phyloP scores from a whole-genome alignment of 2,797 vertebrate species.

The Hemitrygon akajei region DNA sequence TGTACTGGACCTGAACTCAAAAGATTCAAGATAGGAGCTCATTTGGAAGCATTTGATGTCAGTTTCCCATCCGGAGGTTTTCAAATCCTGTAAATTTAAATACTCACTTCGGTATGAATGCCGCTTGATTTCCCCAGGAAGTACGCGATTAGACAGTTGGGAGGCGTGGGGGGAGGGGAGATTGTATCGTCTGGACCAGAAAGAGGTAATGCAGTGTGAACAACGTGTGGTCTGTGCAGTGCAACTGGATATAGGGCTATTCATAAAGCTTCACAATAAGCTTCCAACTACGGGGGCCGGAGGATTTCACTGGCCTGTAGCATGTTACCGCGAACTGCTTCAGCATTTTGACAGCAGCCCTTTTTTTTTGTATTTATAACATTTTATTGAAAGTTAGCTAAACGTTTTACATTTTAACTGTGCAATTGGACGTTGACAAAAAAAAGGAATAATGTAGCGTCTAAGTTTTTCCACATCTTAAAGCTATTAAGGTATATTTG shows the following conservation, averaged over 20 bases:
- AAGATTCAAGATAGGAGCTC: neutral
- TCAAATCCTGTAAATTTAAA: slow-evolving; percentile 15
- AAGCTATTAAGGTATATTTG: neutral
- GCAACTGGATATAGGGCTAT: slow-evolving; percentile 21
- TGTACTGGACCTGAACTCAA: neutral
- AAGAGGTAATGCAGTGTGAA: neutral
- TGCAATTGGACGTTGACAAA: neutral
- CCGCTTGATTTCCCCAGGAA: slow-evolving; percentile 15
- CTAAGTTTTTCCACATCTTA: neutral
- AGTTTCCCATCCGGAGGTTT: neutral
- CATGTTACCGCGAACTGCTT: neutral
- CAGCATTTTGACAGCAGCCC: neutral
- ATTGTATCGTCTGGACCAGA: slow-evolving; percentile 6
- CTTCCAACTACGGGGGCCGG: neutral
- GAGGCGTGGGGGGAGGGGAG: neutral
- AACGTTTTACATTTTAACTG: neutral
- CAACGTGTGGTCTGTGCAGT: slow-evolving; percentile 18
- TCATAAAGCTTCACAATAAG: neutral
- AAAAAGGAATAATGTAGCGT: neutral
- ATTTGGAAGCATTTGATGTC: neutral
- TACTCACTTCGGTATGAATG: neutral
- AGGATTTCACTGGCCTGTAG: neutral
- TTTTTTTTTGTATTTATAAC: neutral
- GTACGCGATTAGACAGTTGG: slow-evolving; percentile 10
- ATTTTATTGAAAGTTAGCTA: neutral